Evolutionary conservation across 2,888 invertebrate genomes (phyloP), one percentile per base, ranked within the genome.

Genomic region (Oithona nana): DNA sequence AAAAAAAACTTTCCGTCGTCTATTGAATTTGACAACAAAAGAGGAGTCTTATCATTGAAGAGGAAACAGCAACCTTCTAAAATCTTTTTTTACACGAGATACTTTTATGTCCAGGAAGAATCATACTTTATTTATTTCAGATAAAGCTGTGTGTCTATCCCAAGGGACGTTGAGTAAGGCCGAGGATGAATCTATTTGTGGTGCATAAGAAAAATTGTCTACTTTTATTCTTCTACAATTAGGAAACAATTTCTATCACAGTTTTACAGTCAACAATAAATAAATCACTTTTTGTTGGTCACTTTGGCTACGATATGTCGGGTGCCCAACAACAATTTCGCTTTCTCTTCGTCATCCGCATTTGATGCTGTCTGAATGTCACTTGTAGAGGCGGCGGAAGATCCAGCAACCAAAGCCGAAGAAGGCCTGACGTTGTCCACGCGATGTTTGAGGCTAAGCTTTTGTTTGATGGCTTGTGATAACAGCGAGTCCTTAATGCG

Each of bases 401-500:
- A 52, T 30, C 64, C 50, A 28, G 49, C 49, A 22, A 22, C 22
- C 48, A 50, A 48, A 6, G 22, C 26, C n/a, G n/a, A n/a, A n/a
- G n/a, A n/a, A n/a, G n/a, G n/a, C n/a, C n/a, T n/a, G n/a, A n/a
- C n/a, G n/a, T n/a, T n/a, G n/a, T n/a, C n/a, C n/a, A n/a, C n/a
- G 22, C 24, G 22, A 26, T 26, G 48, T 6, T 22, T 48, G 11
- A 59, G 24, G 31, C 49, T 59, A 16, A 59, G 26, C 59, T 61
- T 61, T 28, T 61, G 28, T 13, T 61, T 61, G 31, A 54, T 68
- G 69, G 82, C 82, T 76, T 88, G 87, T 51, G 88, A 84, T 20
- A 90, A 75, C 65, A 88, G 83, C 22, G 83, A 90, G 68, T 87
- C 81, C 68, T 93, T 83, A 62, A 88, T 90, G 68, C 94, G 90